Conservation (phyloP, 2,888 invertebrate species). For the Ypsolopha sequella region DNA sequence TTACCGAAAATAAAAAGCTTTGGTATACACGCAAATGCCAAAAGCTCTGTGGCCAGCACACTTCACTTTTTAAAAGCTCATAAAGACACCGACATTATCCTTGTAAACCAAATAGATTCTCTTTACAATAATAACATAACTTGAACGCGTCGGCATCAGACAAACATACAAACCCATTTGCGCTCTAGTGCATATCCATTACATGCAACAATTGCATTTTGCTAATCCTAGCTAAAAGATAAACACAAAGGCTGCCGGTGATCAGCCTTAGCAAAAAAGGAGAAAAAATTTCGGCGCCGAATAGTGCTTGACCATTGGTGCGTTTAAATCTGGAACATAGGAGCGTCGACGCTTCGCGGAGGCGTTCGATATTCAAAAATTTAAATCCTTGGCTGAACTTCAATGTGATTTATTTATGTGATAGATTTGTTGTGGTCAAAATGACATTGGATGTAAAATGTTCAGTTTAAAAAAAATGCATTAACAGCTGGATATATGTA, state of each 20-base stretch:
- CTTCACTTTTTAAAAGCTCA: not conserved
- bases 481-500: too few relatives aligned
- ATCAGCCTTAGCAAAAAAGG: constrained; percentile 18
- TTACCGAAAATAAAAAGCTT: too few relatives aligned
- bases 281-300: constrained; percentile 21
- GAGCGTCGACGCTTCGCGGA: constrained; percentile 15
- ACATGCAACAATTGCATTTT: constrained; percentile 39
- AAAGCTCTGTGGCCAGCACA: too few relatives aligned
- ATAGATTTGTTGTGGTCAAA: not conserved
- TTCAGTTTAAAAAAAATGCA: too few relatives aligned
- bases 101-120: constrained; percentile 11
- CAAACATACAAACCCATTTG: constrained; percentile 44
- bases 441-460: too few relatives aligned
- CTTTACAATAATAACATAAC: constrained; percentile 23
- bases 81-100: constrained; percentile 12
- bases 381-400: not conserved
- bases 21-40: too few relatives aligned
- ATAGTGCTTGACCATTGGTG: constrained; percentile 31
- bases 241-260: constrained; percentile 28
- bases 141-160: constrained; percentile 37
- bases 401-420: not conserved
- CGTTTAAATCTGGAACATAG: constrained; percentile 27
- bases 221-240: constrained; percentile 38
- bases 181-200: constrained; percentile 67
- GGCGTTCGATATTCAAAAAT: constrained; percentile 16